Evolutionary conservation across 2,797 vertebrate genomes (phyloP), one percentile per base, ranked within the genome.

Genomic region (Sebastes steindachneri): DNA sequence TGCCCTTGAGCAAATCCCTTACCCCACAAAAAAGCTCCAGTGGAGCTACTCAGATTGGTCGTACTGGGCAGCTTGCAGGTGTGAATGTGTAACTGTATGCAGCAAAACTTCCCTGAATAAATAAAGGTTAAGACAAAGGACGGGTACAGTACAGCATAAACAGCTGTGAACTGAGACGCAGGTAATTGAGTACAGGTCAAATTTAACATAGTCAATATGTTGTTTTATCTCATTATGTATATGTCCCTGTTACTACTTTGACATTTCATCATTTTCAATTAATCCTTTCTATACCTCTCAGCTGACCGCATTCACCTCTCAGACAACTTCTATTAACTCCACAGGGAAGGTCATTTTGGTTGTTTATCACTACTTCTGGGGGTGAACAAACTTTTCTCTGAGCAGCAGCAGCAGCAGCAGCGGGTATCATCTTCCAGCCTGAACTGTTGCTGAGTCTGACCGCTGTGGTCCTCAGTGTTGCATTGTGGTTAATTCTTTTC

Each of bases 241-340:
- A 79, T 55, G 41, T 70, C 9, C 25, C 68, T 63, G 64, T 75
- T 78, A 51, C 79, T 78, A 14, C 79, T 75, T 89, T 89, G 83
- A 90, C 81, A 73, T 86, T 82, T 77, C 65, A 70, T 89, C 29
- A 67, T 68, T 84, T 80, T 79, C 75, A 80, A n/a, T 88, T 73
- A 74, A 80, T 76, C 77, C 54, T 66, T 68, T 79, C 45, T 67
- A 10, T 60, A 59, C 21, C 4, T 35, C 53, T 80, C 26, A 35
- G 78, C 55, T 57, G 84, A 82, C 81, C 79, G 10, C 28, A 5
- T 10, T 86, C 80, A 84, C 84, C 83, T 73, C 69, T 63, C 48
- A 28, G 55, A 75, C 31, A 3, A 17, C 51, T 75, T 85, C 74
- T 10, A 84, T 89, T 82, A 85, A 80, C 80, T 88, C 75, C 17